Percentiles rank a stretch among this genome's conserved stretches.
Evolutionary conservation across 1,140 invertebrate genomes (phyloP).

Genomic region (Dendroctonus ponderosae): DNA sequence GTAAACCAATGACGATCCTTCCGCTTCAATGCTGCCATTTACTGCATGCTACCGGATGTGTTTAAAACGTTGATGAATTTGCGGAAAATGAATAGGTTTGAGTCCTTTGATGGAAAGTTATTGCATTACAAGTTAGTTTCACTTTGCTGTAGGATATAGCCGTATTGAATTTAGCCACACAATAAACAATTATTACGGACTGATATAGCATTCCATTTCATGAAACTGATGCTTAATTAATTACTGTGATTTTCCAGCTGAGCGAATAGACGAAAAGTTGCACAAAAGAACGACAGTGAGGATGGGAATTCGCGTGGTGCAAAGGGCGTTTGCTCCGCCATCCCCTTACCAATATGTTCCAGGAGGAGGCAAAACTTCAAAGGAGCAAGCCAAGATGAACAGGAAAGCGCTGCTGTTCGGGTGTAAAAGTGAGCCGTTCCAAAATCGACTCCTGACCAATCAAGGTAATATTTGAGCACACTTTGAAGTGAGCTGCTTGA

Average conservation of each 20-base stretch:
- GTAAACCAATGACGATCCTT: no score
- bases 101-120: no score
- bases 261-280: slow-evolving; percentile 72
- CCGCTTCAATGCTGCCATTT: no score
- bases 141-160: no score
- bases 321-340: slow-evolving; percentile 56
- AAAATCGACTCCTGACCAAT: slow-evolving; percentile 34
- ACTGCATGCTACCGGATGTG: no score
- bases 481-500: neutral
- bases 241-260: slow-evolving; percentile 56
- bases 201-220: no score
- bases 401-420: slow-evolving; percentile 43
- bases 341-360: slow-evolving; percentile 51
- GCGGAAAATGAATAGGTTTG: no score
- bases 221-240: neutral
- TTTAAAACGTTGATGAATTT: no score
- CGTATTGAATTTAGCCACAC: no score
- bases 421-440: slow-evolving; percentile 41
- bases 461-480: slow-evolving; percentile 20
- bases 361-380: slow-evolving; percentile 33
- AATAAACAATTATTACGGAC: no score
- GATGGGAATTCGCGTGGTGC: slow-evolving; percentile 79
- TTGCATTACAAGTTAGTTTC: no score
- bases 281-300: slow-evolving; percentile 72
- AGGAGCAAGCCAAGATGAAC: slow-evolving; percentile 36